Evolutionary conservation across 2,888 invertebrate genomes (phyloP), one percentile per base, ranked within the genome.

Genomic region (Acleris emargana): DNA sequence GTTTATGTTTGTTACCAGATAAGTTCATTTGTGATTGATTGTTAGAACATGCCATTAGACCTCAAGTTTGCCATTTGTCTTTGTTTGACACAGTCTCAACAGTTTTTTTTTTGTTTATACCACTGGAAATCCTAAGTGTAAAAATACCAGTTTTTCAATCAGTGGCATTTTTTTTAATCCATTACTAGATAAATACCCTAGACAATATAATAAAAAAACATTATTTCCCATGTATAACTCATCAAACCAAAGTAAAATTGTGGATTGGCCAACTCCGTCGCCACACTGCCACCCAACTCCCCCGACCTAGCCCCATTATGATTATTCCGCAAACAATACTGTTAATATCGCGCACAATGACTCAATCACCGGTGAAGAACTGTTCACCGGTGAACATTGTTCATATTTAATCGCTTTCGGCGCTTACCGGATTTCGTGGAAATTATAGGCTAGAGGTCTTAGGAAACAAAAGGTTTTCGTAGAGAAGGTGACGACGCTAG

Each of bases 271-370:
- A 45, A 75, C 58, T 72, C 78, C 69, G 0, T 67, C 72, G 86
- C 88, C 81, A 82, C 68, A 67, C 64, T 13, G 18, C 64, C 67
- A 58, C 68, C 66, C 68, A 58, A 52, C 18, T 59, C 70, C 70
- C 61, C 81, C 81, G 80, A 78, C 82, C 38, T 38, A 38, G 38
- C 78, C 85, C 80, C 83, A 81, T 89, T 87, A 90, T 86, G 89
- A 91, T 90, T 89, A 90, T 80, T 79, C 73, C 74, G 75, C 89
- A 91, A 91, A 92, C 91, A 92, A 92, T 91, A 81, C 87, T 72
- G 86, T 88, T 89, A 91, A 91, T 90, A 89, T 78, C 72, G 74
- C 83, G 72, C 78, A 91, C 91, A 91, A 91, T 91, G 84, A 74
- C 68, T 79, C 90, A 91, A 91, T 91, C 91, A 91, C 82, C 79